Evolutionary conservation across 2,888 invertebrate species (phyloP), one percentile per base, ranked within the genome.

Genomic region (Agriopis aurantiaria): DNA sequence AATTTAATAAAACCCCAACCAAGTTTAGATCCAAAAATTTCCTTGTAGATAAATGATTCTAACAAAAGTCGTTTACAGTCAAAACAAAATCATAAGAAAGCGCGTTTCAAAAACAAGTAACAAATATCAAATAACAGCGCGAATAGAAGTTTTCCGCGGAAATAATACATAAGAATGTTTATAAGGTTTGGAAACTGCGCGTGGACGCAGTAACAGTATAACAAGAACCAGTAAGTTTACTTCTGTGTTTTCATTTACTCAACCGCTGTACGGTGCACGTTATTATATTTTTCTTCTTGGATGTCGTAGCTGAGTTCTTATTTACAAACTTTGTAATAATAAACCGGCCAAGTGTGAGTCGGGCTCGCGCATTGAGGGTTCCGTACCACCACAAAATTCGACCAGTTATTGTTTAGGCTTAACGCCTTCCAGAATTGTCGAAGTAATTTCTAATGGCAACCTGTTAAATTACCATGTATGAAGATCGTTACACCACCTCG

Each of bases 151-250:
- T 81, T 79, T 79, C 68, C 71, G 63, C 73, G 76, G 72, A 78
- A 80, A 74, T 75, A 73, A 79, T 74, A 68, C 68, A 71, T 72
- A 77, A 78, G 75, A 78, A 77, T 79, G 78, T 81, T 83, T 82
- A 76, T 82, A 80, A 73, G 67, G 61, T 77, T 63, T 56, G 66
- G 79, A 82, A 85, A 78, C 69, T 70, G 77, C 79, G 74, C 76
- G 74, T 73, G 77, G 76, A 77, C 73, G 77, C 80, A 79, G 73
- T 76, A 78, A 75, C 79, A 78, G 68, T 65, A 23, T 12, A 64
- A 23, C 6, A 51, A 46, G 4, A 59, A 23, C 17, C 52, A 63
- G 63, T 55, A 59, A 23, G 48, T 17, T 8, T 0, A 60, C 60
- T 59, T 10, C 41, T 17, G 10, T 40, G 7, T 46, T 40, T 49